phyloP scores from a whole-genome alignment of 2,113 vertebrate genomes.

The Glareola pratincola region DNA sequence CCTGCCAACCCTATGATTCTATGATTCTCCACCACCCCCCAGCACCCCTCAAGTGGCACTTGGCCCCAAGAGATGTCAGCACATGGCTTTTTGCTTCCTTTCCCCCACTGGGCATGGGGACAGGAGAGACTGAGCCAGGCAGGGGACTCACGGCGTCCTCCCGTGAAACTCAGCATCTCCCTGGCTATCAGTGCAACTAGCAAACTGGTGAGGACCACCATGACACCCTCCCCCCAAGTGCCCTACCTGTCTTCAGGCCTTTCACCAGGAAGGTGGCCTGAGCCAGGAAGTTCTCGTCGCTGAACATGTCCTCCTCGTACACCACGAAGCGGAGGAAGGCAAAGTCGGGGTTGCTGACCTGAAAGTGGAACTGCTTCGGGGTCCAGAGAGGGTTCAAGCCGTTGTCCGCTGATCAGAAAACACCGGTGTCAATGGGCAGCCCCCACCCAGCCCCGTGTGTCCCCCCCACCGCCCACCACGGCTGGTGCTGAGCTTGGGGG shows the following conservation, averaged over 20 bases:
- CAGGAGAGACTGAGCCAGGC: background rate
- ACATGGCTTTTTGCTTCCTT: background rate
- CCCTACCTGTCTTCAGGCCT: conserved; percentile 89
- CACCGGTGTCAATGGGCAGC: background rate
- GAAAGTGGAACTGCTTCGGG: conserved; percentile 87
- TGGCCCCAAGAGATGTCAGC: background rate
- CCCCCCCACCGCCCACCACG: accelerated
- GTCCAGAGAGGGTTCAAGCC: conserved; percentile 95
- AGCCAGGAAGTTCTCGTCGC: conserved; percentile 96
- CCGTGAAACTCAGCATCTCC: background rate
- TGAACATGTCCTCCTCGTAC: conserved; percentile 99
- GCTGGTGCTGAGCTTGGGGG: background rate
- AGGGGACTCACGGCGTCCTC: background rate
- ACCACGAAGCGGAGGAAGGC: conserved; percentile 96
- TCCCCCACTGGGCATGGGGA: background rate
- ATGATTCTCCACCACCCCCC: background rate
- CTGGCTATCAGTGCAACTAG: background rate
- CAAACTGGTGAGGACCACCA: background rate
- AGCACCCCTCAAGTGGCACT: background rate
- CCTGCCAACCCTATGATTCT: too few species aligned
- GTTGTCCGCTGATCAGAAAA: conserved; percentile 84
- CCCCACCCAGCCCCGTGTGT: accelerated
- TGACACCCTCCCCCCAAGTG: accelerated
- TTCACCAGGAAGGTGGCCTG: conserved; percentile 94
- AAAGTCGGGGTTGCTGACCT: conserved; percentile 89